phyloP scores from a whole-genome alignment of 2,888 invertebrate species.

The Glyphotaelius pellucidus region DNA sequence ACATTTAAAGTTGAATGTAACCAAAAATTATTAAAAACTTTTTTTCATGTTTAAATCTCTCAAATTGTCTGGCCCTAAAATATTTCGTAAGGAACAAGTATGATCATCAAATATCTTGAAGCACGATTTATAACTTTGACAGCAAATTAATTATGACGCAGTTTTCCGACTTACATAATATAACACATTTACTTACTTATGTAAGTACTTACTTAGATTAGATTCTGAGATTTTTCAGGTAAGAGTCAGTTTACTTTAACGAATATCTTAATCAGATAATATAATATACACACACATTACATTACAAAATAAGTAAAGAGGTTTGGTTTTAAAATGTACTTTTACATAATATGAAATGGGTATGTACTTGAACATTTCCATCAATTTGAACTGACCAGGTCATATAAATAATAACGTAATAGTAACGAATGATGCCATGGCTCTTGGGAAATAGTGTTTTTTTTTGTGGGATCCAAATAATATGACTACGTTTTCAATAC shows the following conservation, averaged over 20 bases:
- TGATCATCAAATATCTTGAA: not conserved
- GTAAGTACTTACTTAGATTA: not conserved
- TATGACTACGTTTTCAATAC: not conserved
- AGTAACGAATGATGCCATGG: not conserved
- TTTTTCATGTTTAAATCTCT: not conserved
- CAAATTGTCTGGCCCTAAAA: not conserved
- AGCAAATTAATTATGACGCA: not conserved
- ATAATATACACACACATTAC: not conserved
- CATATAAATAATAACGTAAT: slow-evolving; percentile 2
- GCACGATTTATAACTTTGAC: not conserved
- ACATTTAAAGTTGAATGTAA: too few relatives aligned
- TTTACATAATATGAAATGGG: not conserved
- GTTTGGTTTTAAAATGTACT: not conserved
- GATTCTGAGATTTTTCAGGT: not conserved
- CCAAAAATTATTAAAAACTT: too few relatives aligned
- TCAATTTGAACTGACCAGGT: not conserved
- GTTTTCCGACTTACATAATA: not conserved
- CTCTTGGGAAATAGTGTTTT: not conserved
- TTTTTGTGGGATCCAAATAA: not conserved
- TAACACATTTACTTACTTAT: not conserved
- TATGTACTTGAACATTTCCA: not conserved
- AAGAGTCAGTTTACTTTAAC: not conserved
- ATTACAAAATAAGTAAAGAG: not conserved
- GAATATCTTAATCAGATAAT: not conserved
- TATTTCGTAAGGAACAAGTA: not conserved